A percentile compares a stretch with the other conserved stretches of the same genome.
phyloP scores from a whole-genome alignment of 2,797 vertebrate genomes.

The Eospalax fontanierii region DNA sequence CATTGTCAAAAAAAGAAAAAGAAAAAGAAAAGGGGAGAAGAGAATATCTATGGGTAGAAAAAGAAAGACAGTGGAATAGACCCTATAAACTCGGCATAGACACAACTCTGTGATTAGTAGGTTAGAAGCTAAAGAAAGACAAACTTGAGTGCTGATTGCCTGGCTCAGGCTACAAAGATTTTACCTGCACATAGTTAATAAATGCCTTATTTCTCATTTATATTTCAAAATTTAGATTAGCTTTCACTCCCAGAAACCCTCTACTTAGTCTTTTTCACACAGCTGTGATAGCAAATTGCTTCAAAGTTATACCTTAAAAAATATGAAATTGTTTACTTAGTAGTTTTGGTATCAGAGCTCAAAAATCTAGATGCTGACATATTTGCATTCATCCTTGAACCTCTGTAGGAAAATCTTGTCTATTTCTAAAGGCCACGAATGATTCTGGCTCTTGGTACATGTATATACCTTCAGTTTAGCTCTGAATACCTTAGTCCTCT shows the following conservation, averaged over 20 bases:
- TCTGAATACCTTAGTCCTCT: not conserved
- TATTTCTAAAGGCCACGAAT: accelerated
- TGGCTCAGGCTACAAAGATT: not conserved
- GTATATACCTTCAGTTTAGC: not conserved
- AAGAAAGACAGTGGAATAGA: not conserved
- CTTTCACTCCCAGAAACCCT: not conserved
- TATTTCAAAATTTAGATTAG: not conserved
- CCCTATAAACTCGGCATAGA: not conserved
- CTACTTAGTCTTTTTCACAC: not conserved
- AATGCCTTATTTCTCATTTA: not conserved
- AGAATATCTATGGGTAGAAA: not conserved
- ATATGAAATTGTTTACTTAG: not conserved
- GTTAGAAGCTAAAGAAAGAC: not conserved
- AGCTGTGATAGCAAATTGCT: not conserved
- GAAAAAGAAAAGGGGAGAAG: too few relatives aligned
- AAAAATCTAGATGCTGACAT: not conserved
- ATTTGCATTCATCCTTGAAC: not conserved
- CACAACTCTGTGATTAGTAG: not conserved
- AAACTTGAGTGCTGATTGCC: not conserved
- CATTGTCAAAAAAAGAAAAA: not conserved
- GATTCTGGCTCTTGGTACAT: not conserved
- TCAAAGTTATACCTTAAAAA: not conserved
- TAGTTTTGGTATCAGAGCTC: too few relatives aligned
- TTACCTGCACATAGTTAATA: not conserved
- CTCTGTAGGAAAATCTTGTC: accelerated